Conservation (phyloP, 2,113 vertebrate genomes). For the Corythaeola cristata region DNA sequence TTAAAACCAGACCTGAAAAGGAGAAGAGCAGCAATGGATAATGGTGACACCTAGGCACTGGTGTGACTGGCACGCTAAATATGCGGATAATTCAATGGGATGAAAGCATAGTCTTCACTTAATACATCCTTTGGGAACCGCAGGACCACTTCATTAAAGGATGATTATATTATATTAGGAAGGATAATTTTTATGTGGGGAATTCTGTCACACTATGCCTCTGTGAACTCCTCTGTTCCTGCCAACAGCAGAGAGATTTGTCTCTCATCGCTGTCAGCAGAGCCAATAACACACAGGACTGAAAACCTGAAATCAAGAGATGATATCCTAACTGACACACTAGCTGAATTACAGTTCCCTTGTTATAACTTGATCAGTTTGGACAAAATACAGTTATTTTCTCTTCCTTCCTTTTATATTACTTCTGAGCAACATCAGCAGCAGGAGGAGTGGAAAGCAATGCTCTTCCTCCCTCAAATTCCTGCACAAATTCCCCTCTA, state of each 20-base stretch:
- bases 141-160: conserved; percentile 47
- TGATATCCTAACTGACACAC: not conserved
- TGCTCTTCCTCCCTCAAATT: not conserved
- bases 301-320: conserved; percentile 27
- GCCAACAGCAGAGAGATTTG: conserved; percentile 33
- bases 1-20: not conserved
- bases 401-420: not conserved
- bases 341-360: not conserved
- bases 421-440: not conserved
- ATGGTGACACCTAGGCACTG: not conserved
- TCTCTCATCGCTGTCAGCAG: not conserved
- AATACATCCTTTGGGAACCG: not conserved
- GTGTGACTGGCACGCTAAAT: conserved; percentile 18
- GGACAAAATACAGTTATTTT: not conserved
- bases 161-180: conserved; percentile 41
- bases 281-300: not conserved
- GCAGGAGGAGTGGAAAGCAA: not conserved
- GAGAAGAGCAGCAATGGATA: not conserved
- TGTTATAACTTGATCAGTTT: conserved; percentile 8
- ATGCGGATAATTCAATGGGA: not conserved
- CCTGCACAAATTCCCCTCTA: not conserved
- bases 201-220: conserved; percentile 16
- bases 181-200: conserved; percentile 31
- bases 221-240: not conserved
- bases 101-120: not conserved